A percentile compares a stretch with the other conserved stretches of the same genome.
Conservation (phyloP, 1,140 invertebrate species). For the Chironomus tepperi region DNA sequence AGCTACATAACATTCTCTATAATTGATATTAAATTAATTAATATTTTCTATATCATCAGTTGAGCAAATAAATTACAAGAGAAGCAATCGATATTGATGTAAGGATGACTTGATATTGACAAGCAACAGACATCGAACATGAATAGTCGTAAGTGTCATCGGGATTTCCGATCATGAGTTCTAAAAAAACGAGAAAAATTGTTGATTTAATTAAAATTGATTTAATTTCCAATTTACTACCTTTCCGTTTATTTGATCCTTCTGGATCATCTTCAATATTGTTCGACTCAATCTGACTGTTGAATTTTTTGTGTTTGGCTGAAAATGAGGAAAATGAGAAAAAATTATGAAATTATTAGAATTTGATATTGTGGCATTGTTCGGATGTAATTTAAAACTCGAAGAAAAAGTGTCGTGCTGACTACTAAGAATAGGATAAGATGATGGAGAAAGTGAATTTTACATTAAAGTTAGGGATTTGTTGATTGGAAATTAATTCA, state of each 20-base stretch:
- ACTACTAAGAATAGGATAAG: too few species aligned
- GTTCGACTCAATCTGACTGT: slow-evolving; percentile 4
- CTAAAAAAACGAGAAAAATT: background rate
- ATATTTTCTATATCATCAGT: background rate
- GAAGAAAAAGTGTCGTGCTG: background rate
- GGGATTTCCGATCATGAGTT: background rate
- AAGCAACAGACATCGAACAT: background rate
- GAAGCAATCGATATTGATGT: slow-evolving; percentile 2
- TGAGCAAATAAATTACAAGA: background rate
- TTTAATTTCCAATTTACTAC: background rate
- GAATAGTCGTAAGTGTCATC: background rate
- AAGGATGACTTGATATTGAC: background rate
- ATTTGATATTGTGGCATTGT: background rate
- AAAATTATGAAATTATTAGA: background rate
- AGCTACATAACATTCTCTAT: too few species aligned
- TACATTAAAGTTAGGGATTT: background rate
- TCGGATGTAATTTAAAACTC: background rate
- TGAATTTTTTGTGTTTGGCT: slow-evolving; percentile 10
- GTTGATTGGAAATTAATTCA: too few species aligned
- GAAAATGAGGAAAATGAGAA: background rate
- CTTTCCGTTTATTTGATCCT: slow-evolving; percentile 8
- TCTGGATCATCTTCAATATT: background rate
- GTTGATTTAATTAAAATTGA: background rate
- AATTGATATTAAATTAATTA: background rate
- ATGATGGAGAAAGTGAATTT: background rate